Conservation (phyloP, 2,113 vertebrate genomes). For the Anolis sagrei region DNA sequence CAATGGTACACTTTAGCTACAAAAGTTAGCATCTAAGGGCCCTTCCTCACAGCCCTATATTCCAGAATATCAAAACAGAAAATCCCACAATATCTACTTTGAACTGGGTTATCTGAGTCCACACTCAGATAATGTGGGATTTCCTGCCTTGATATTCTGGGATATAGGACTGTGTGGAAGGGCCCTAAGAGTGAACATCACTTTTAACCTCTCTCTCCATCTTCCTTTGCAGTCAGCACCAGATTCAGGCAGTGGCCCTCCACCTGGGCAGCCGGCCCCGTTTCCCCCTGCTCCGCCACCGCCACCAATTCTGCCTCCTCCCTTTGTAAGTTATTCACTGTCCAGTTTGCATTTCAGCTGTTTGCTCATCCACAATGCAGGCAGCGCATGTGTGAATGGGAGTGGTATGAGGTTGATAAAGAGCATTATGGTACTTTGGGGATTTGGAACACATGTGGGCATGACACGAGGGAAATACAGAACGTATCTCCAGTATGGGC, state of each 20-base stretch:
- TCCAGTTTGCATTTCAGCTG: not conserved
- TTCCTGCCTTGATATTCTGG: too few species aligned
- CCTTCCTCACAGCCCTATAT: too few species aligned
- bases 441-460: not conserved
- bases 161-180: too few species aligned
- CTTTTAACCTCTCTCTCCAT: conserved; percentile 56
- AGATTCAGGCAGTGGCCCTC: conserved; percentile 77
- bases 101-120: too few species aligned
- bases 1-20: not conserved
- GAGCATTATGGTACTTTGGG: not conserved
- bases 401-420: too few species aligned
- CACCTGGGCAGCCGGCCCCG: conserved; percentile 71
- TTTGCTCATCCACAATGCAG: not conserved
- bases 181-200: not conserved
- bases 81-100: too few species aligned
- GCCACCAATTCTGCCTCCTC: conserved; percentile 78
- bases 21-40: not conserved
- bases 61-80: too few species aligned
- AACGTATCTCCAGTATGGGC: not conserved
- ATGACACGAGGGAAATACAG: not conserved
- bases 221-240: conserved; percentile 73
- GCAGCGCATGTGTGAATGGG: not conserved
- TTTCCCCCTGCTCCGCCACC: conserved; percentile 75
- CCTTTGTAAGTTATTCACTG: conserved; percentile 75
- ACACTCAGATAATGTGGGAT: too few species aligned